Percentiles rank a stretch among this genome's conserved stretches.
phyloP scores from a whole-genome alignment of 2,888 invertebrate genomes.

The Autographa pulchrina region DNA sequence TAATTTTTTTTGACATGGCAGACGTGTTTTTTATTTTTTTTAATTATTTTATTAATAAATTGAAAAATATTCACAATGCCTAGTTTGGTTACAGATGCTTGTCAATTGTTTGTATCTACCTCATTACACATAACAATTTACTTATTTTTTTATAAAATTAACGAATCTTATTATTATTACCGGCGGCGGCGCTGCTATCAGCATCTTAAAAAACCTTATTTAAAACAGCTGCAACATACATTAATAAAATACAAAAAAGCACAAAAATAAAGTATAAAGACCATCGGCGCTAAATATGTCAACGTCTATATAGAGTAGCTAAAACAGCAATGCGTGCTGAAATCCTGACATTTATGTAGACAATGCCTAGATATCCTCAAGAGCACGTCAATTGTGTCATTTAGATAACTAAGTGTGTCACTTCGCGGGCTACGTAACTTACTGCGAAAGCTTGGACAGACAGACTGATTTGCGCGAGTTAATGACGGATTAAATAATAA shows the following conservation, averaged over 20 bases:
- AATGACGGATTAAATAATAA: background rate
- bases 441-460: slow-evolving; percentile 12
- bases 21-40: too few relatives aligned
- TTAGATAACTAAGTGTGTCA: slow-evolving; percentile 46
- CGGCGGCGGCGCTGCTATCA: too few relatives aligned
- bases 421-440: slow-evolving; percentile 21
- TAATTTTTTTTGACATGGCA: too few relatives aligned
- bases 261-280: too few relatives aligned
- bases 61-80: too few relatives aligned
- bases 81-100: too few relatives aligned
- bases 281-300: background rate
- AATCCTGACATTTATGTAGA: slow-evolving; percentile 52
- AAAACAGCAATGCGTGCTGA: slow-evolving; percentile 34
- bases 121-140: too few relatives aligned
- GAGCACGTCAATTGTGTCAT: slow-evolving; percentile 41
- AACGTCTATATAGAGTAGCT: slow-evolving; percentile 9
- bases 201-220: too few relatives aligned
- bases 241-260: background rate
- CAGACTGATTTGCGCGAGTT: background rate
- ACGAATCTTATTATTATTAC: too few relatives aligned
- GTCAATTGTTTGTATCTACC: too few relatives aligned
- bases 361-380: slow-evolving; percentile 53
- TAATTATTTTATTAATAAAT: too few relatives aligned
- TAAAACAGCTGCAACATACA: background rate
- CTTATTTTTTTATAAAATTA: too few relatives aligned